A percentile compares a stretch with the other conserved stretches of the same genome.
Evolutionary conservation across 2,888 invertebrate species (phyloP).

Genomic region (Thecocarcelia acutangulata): DNA sequence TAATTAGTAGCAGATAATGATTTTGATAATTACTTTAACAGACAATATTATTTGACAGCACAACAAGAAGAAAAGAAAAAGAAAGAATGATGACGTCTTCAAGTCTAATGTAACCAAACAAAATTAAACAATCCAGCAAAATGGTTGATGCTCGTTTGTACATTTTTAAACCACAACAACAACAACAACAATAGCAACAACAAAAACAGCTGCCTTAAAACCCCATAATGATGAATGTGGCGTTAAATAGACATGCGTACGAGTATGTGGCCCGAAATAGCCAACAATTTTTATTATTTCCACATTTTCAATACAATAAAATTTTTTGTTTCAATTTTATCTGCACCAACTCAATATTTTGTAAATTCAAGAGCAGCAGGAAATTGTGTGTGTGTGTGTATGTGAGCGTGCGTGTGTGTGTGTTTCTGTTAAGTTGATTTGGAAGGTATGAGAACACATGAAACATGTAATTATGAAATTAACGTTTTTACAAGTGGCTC

Average conservation of each 20-base stretch:
- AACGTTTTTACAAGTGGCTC: conserved; percentile 78
- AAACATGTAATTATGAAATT: conserved; percentile 81
- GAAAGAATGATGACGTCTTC: conserved; percentile 41
- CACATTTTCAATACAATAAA: background rate
- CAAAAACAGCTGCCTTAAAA: background rate
- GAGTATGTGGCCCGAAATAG: conserved; percentile 44
- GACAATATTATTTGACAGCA: conserved; percentile 10
- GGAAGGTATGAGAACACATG: conserved; percentile 73
- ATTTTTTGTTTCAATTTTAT: conserved; percentile 34
- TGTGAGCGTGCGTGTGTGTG: background rate
- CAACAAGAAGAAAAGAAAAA: conserved; percentile 1
- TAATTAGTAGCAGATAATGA: background rate
- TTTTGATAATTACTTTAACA: background rate
- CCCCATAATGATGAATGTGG: conserved; percentile 31
- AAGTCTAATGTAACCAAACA: conserved; percentile 51
- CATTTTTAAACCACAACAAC: conserved; percentile 1
- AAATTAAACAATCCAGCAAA: conserved; percentile 55
- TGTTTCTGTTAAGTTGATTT: background rate
- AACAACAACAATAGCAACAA: conserved; percentile 2
- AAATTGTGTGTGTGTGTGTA: background rate
- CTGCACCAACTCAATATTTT: conserved; percentile 12
- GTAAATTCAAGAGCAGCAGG: background rate
- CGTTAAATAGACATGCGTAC: background rate
- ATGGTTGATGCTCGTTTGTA: conserved; percentile 36
- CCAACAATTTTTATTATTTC: conserved; percentile 42